Conservation (phyloP, 2,888 invertebrate genomes). For the Eristalinus aeneus region DNA sequence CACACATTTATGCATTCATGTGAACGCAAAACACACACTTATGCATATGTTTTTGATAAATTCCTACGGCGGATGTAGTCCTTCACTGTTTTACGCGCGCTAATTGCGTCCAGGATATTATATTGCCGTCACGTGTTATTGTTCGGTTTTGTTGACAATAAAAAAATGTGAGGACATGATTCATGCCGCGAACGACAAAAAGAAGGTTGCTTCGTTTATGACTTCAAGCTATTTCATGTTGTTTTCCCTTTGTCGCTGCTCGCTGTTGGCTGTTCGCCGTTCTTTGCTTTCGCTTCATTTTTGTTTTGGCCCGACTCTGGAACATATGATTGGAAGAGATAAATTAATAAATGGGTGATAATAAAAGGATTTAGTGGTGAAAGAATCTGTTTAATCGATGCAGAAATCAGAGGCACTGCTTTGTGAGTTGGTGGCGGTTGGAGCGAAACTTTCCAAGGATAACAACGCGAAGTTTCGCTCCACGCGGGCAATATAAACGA, state of each 20-base stretch:
- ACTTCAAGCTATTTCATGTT: not conserved
- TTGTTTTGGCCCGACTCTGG: not conserved
- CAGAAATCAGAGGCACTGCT: constrained; percentile 25
- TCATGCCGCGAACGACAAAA: constrained; percentile 30
- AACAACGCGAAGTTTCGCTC: constrained; percentile 31
- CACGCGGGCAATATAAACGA: constrained; percentile 44
- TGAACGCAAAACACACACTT: not conserved
- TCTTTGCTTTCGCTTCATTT: not conserved
- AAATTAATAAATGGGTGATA: constrained; percentile 43
- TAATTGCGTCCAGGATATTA: constrained; percentile 66
- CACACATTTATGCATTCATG: constrained; percentile 4
- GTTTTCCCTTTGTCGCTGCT: not conserved
- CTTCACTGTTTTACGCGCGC: constrained; percentile 50
- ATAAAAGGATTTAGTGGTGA: constrained; percentile 43
- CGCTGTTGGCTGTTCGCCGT: too few species aligned
- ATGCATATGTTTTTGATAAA: constrained; percentile 56
- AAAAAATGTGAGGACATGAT: constrained; percentile 49
- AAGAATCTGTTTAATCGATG: constrained; percentile 65
- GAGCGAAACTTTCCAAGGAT: constrained; percentile 38
- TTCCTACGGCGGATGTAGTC: constrained; percentile 51
- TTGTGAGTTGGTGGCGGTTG: not conserved
- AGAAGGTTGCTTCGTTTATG: constrained; percentile 12
- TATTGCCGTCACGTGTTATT: constrained; percentile 54
- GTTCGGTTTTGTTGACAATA: constrained; percentile 32
- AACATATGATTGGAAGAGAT: constrained; percentile 43